Evolutionary conservation across 2,888 invertebrate species (phyloP).

Genomic region (Microctonus aethiopoides): DNA sequence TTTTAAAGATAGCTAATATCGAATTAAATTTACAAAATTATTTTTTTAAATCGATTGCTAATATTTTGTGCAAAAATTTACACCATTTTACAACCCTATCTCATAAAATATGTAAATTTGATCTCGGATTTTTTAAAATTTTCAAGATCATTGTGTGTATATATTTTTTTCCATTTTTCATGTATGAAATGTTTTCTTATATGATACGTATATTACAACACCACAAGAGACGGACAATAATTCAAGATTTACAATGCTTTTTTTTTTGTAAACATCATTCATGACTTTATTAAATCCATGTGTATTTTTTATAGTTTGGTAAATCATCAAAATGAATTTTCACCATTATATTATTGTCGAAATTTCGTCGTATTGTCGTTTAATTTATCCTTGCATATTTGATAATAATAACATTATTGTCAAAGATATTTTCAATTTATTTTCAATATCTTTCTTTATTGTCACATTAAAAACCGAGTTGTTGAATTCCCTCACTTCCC

Average conservation of each 20-base stretch:
- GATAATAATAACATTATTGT: constrained; percentile 13
- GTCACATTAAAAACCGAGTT: constrained; percentile 8
- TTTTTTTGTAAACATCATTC: constrained; percentile 1
- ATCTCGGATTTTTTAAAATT: neutral
- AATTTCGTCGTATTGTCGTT: constrained; percentile 23
- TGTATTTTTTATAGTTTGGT: neutral
- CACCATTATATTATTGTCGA: constrained; percentile 27
- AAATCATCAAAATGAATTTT: constrained; percentile 7
- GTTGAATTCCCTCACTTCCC: constrained; percentile 18
- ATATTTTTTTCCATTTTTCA: neutral
- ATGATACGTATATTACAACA: constrained; percentile 2
- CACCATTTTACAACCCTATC: constrained; percentile 33
- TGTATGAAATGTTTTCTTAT: constrained; percentile 12
- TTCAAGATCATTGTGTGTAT: neutral
- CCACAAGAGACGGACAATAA: constrained; percentile 1
- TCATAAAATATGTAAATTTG: neutral
- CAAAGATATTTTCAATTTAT: constrained; percentile 9
- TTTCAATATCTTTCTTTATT: constrained; percentile 19
- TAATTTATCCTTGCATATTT: neutral
- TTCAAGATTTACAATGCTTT: constrained; percentile 11
- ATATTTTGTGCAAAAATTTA: constrained; percentile 63
- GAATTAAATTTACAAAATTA: constrained; percentile 33
- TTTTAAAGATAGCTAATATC: constrained; percentile 20
- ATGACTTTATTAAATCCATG: neutral
- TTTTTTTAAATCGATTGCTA: constrained; percentile 53